A percentile compares a stretch with the other conserved stretches of the same genome.
phyloP scores from a whole-genome alignment of 1,140 invertebrate species.

The Drosophila sp. region DNA sequence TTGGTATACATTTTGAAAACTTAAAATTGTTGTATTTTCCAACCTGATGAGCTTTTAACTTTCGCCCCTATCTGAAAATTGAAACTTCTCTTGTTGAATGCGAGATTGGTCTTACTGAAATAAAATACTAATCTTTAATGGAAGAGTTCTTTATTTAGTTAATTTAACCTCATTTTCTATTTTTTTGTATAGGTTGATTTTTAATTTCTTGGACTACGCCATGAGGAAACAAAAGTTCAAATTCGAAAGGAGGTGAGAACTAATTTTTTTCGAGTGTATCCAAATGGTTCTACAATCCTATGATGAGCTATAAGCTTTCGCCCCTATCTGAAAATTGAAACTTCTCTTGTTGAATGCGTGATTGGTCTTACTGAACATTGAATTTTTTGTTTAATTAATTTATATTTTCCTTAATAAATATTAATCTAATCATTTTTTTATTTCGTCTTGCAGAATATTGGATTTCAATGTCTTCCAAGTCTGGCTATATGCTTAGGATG shows the following conservation, averaged over 20 bases:
- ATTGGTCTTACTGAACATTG: conserved; percentile 63
- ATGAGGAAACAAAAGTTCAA: too few relatives aligned
- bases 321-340: conserved; percentile 65
- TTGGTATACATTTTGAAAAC: not conserved
- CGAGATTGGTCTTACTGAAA: conserved; percentile 67
- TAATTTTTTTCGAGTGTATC: not conserved
- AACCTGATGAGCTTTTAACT: conserved; percentile 41
- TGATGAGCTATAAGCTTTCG: conserved; percentile 62
- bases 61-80: conserved; percentile 60
- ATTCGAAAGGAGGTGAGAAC: conserved; percentile 15
- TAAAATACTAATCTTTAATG: not conserved
- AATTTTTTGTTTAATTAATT: not conserved
- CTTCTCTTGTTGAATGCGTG: conserved; percentile 60
- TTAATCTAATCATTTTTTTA: not conserved
- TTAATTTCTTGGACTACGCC: too few relatives aligned
- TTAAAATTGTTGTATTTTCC: not conserved
- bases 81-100: conserved; percentile 57
- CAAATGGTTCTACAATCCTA: not conserved
- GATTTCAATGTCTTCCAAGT: too few relatives aligned
- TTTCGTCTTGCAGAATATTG: too few relatives aligned
- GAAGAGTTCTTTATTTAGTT: not conserved
- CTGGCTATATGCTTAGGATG: too few relatives aligned
- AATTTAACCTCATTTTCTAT: not conserved
- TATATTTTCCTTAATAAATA: not conserved
- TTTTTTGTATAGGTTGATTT: not conserved